Conservation (phyloP, 2,888 invertebrate species). For the Mythimna impura region DNA sequence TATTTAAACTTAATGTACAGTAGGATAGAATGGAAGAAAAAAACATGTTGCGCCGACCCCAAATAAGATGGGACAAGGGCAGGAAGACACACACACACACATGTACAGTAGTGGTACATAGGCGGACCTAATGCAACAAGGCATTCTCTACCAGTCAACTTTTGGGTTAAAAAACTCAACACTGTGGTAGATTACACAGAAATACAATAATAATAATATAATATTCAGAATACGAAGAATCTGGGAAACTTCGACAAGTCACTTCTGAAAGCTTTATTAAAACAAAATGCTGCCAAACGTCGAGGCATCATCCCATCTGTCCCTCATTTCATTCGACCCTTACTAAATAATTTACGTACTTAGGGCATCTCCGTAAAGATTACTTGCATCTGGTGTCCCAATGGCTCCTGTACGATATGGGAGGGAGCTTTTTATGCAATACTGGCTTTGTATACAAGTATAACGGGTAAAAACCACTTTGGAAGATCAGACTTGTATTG, state of each 20-base stretch:
- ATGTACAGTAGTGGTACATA: no score
- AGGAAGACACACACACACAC: no score
- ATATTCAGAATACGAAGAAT: neutral
- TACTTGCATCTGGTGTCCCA: constrained; percentile 56
- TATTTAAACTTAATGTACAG: no score
- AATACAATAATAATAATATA: no score
- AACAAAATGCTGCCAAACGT: neutral
- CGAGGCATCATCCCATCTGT: constrained; percentile 18
- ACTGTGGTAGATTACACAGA: no score
- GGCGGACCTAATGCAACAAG: no score
- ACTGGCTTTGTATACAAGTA: constrained; percentile 10
- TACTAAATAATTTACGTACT: constrained; percentile 52
- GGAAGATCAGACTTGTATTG: neutral
- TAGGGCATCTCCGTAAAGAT: constrained; percentile 35
- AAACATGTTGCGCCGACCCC: no score
- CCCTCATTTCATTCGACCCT: constrained; percentile 44
- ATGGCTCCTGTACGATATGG: constrained; percentile 17
- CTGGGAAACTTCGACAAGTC: neutral
- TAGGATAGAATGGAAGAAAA: no score
- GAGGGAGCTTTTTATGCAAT: constrained; percentile 40
- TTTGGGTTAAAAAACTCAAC: no score
- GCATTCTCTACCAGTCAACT: no score
- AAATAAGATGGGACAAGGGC: no score
- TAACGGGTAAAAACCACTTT: constrained; percentile 1
- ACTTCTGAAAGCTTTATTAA: constrained; percentile 33